Percentiles rank a stretch among this genome's conserved stretches.
Evolutionary conservation across 2,797 vertebrate species (phyloP).

Genomic region (Rhinoraja longicauda): DNA sequence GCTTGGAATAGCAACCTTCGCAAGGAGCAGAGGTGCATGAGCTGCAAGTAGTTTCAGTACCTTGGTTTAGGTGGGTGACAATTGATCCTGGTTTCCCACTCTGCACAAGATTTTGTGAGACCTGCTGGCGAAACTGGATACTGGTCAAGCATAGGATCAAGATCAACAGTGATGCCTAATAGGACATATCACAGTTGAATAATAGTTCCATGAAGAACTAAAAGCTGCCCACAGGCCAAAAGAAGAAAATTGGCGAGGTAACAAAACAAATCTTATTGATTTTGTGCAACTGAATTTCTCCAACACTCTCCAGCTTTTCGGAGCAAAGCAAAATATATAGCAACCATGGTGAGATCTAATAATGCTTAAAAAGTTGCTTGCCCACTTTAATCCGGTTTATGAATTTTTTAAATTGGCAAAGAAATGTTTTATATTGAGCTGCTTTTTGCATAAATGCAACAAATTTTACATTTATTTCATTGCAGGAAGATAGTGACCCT

Average conservation of each 20-base stretch:
- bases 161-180: neutral
- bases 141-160: neutral
- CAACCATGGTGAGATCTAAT: neutral
- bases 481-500: slow-evolving; percentile 85
- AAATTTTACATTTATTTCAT: slow-evolving; percentile 39
- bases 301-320: neutral
- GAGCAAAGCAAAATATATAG: too few species aligned
- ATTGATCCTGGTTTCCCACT: neutral
- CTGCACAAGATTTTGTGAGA: neutral
- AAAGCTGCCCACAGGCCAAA: neutral
- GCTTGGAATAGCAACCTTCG: neutral
- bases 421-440: neutral
- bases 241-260: neutral
- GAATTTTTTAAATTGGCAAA: neutral
- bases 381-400: neutral
- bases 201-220: neutral
- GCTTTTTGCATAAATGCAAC: neutral
- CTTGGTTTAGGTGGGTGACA: neutral
- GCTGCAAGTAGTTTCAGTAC: neutral
- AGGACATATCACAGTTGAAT: neutral
- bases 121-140: neutral
- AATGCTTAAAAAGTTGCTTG: neutral
- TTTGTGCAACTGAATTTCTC: neutral
- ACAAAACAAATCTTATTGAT: neutral
- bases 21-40: neutral